phyloP scores from a whole-genome alignment of 2,113 vertebrate genomes.

The Fregetta grallaria region DNA sequence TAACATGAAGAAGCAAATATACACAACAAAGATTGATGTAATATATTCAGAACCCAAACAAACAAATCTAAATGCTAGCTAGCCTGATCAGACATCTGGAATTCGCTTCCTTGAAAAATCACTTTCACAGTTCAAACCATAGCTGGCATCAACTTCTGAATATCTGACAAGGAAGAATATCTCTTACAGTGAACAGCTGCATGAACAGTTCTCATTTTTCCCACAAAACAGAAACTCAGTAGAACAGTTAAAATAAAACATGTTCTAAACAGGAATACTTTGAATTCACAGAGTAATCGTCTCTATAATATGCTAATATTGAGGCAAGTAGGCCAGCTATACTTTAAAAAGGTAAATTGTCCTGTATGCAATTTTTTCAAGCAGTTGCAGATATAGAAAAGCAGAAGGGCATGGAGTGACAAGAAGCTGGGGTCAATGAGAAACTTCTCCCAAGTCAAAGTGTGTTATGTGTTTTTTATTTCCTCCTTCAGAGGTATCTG shows the following conservation, averaged over 20 bases:
- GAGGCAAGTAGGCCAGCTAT: not conserved
- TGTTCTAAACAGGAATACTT: not conserved
- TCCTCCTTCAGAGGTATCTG: not conserved
- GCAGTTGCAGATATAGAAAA: not conserved
- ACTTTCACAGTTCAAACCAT: constrained; percentile 27
- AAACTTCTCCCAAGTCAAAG: not conserved
- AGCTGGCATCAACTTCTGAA: constrained; percentile 7
- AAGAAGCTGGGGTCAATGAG: not conserved
- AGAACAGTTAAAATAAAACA: not conserved
- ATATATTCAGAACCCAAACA: constrained; percentile 30
- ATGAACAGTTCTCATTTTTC: not conserved
- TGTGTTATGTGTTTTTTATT: not conserved
- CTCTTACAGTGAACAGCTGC: constrained; percentile 21
- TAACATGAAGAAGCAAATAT: not conserved
- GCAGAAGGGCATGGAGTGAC: not conserved
- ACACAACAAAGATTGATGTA: not conserved
- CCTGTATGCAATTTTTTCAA: not conserved
- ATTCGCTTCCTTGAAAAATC: not conserved
- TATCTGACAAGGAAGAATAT: not conserved
- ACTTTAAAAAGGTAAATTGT: not conserved
- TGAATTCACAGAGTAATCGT: not conserved
- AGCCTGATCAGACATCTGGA: constrained; percentile 33
- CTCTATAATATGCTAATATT: not conserved
- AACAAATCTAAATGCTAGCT: constrained; percentile 33
- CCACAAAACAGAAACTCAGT: not conserved